Evolutionary conservation across 2,888 invertebrate genomes (phyloP), one percentile per base, ranked within the genome.

Genomic region (Resseliella maxima): DNA sequence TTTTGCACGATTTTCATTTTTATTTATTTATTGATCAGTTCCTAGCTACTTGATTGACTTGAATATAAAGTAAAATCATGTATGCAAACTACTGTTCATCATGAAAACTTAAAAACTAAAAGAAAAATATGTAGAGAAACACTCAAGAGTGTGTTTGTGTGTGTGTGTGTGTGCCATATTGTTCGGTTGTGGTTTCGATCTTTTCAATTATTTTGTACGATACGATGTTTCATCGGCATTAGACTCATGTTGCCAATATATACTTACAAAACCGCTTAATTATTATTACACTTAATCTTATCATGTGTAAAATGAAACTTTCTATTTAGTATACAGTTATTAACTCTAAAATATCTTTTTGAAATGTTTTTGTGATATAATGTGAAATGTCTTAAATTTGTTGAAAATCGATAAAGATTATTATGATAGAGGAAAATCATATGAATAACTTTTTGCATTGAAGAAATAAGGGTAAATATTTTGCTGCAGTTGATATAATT

Each of bases 71-170:
- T 31, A 72, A 10, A n/a, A 72, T 12, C 72, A 50, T 50, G 50
- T 18, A 50, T n/a, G 15, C 2, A 72, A 31, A 31, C 8, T 31
- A 6, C 27, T 27, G 24, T 59, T 59, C n/a, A n/a, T n/a, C n/a
- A n/a, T 27, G 59, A 59, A 59, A 59, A 59, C 59, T 27, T 59
- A 59, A 59, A n/a, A 59, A 59, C 59, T 59, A 59, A 59, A 59
- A 3, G 24, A 59, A 5, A 59, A 5, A 24, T 3, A 24, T n/a
- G 18, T 21, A 3, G 50, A 2, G 18, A 3, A 8, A 8, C 41
- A 41, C 5, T 41, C 41, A 41, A n/a, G n/a, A n/a, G 41, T 41
- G 41, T 41, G 41, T 41, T 5, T 41, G 5, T 5, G 12, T 12
- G 41, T 41, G 6, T 41, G 5, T 12, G 41, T 41, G 5, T 41